phyloP scores from a whole-genome alignment of 2,797 vertebrate genomes.

The Artibeus lituratus region DNA sequence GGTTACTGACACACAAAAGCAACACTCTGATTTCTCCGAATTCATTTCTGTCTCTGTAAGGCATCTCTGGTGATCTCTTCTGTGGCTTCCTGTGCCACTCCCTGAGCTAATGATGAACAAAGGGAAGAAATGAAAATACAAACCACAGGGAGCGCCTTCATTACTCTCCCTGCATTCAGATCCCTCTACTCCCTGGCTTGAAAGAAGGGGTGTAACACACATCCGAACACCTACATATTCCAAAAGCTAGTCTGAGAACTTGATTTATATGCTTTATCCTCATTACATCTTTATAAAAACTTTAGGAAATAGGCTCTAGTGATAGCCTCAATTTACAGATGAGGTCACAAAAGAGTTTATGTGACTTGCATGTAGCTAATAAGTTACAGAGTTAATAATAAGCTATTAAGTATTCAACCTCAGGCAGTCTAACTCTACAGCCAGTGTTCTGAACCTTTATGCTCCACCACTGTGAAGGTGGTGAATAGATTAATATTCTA shows the following conservation, averaged over 20 bases:
- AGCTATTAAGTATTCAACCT: slow-evolving; percentile 1
- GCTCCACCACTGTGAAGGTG: not conserved
- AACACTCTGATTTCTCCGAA: not conserved
- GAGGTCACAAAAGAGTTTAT: not conserved
- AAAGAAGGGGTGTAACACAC: not conserved
- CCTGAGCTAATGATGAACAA: not conserved
- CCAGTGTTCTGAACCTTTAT: not conserved
- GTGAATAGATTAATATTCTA: slow-evolving; percentile 32
- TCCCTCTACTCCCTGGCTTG: not conserved
- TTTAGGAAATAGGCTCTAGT: not conserved
- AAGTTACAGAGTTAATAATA: not conserved
- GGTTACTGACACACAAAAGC: not conserved
- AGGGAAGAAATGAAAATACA: slow-evolving; percentile 30
- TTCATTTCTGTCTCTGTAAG: not conserved
- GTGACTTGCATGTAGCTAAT: slow-evolving; percentile 19
- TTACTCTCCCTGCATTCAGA: not conserved
- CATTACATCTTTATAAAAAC: slow-evolving; percentile 24
- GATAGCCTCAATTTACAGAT: not conserved
- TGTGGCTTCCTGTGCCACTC: not conserved
- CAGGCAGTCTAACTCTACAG: not conserved
- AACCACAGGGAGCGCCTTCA: not conserved
- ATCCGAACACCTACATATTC: not conserved
- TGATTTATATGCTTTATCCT: slow-evolving; percentile 1
- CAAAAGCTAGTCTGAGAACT: not conserved
- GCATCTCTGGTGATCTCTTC: not conserved